Evolutionary conservation across 53 echinoderm and acorn worm genomes (phyloP).

Genomic region (Antedon mediterranea): DNA sequence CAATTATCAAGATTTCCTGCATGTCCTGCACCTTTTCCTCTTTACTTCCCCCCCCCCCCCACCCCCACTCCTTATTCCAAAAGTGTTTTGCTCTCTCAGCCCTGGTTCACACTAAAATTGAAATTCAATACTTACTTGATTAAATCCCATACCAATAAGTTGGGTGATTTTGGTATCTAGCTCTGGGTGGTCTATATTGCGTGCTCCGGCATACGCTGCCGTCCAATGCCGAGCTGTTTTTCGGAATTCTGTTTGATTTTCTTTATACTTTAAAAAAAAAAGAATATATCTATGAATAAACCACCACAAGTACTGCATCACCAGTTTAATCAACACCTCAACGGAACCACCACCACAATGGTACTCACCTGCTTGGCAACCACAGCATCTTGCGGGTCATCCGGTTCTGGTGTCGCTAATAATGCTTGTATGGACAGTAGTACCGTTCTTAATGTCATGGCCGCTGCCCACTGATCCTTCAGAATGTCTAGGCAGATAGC

Average conservation of each 20-base stretch:
- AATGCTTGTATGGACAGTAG: constrained; percentile 90
- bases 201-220: constrained; percentile 48
- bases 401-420: constrained; percentile 76
- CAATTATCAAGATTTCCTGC: background rate
- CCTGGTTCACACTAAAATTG: too few species aligned
- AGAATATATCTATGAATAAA: background rate
- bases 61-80: too few species aligned
- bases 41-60: too few species aligned
- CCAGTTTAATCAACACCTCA: too few species aligned
- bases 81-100: too few species aligned
- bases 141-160: constrained; percentile 88
- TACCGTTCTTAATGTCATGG: constrained; percentile 96
- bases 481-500: constrained; percentile 97
- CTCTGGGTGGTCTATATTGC: constrained; percentile 10
- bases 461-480: constrained; percentile 97
- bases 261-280: constrained; percentile 56
- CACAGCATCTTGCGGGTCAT: constrained; percentile 97
- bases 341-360: too few species aligned
- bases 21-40: too few species aligned
- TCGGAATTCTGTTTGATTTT: constrained; percentile 46
- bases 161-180: constrained; percentile 55
- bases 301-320: too few species aligned
- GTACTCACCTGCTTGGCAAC: constrained; percentile 92
- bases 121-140: constrained; percentile 59
- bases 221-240: constrained; percentile 89